phyloP scores from a whole-genome alignment of 2,113 vertebrate genomes.

The Alligator sinensis region DNA sequence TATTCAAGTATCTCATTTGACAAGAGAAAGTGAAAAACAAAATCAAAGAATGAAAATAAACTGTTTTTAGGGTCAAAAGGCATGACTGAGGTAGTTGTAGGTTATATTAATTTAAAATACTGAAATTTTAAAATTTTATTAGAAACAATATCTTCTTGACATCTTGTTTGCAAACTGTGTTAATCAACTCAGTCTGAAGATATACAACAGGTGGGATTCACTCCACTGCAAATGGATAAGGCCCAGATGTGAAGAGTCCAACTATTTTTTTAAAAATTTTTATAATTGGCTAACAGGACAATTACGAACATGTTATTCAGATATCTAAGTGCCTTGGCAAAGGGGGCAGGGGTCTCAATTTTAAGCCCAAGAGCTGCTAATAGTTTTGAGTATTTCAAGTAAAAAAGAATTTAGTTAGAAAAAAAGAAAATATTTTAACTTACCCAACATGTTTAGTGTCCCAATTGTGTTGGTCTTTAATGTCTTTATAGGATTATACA shows the following conservation, averaged over 20 bases:
- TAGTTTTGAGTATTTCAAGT: not conserved
- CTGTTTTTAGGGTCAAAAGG: too few relatives aligned
- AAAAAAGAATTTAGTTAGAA: not conserved
- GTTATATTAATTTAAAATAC: too few relatives aligned
- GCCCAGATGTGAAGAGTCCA: not conserved
- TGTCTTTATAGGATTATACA: slow-evolving; percentile 99
- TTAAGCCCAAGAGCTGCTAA: not conserved
- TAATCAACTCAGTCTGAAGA: not conserved
- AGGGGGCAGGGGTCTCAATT: not conserved
- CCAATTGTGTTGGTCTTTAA: slow-evolving; percentile 98
- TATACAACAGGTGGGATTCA: not conserved
- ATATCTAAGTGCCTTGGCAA: too few relatives aligned
- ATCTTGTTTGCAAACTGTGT: not conserved
- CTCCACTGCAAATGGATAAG: not conserved
- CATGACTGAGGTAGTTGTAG: too few relatives aligned
- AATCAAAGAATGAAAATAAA: too few relatives aligned
- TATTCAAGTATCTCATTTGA: too few relatives aligned
- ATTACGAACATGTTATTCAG: not conserved
- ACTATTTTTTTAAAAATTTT: not conserved
- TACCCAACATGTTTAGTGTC: slow-evolving; percentile 97
- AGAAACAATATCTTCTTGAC: too few relatives aligned
- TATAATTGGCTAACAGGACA: not conserved
- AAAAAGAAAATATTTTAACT: slow-evolving; percentile 69
- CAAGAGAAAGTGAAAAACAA: too few relatives aligned
- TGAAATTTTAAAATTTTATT: too few relatives aligned